Percentiles rank a stretch among this genome's conserved stretches.
These are phyloP conservation scores for Rhynchophorus ferrugineus DNA, from an alignment of 1,140 invertebrate genomes.

Conservation along the genomic window DNA sequence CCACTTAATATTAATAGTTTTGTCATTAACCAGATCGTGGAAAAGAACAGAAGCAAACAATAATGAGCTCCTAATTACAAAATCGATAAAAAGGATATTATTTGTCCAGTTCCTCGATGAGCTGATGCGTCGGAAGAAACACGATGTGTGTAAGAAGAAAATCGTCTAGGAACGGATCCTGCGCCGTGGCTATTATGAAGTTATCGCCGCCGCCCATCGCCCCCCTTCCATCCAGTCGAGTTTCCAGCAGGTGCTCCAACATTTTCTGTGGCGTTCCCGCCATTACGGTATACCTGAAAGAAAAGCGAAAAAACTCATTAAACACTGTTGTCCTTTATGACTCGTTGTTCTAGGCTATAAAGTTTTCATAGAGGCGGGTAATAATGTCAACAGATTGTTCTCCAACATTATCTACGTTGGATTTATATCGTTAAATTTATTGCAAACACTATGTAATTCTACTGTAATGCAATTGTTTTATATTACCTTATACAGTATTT, in stretches of 20 bases:
- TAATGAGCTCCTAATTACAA: too few species aligned
- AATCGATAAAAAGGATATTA: slow-evolving; percentile 77
- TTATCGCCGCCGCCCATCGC: slow-evolving; percentile 43
- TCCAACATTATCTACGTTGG: too few species aligned
- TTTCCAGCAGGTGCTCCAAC: slow-evolving; percentile 80
- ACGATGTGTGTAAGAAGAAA: slow-evolving; percentile 83
- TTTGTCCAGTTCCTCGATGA: slow-evolving; percentile 68
- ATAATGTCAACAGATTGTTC: too few species aligned
- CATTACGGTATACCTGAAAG: slow-evolving; percentile 76
- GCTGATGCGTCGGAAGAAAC: slow-evolving; percentile 71
- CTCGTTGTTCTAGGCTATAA: not conserved
- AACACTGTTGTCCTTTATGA: not conserved
- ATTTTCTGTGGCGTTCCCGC: slow-evolving; percentile 83
- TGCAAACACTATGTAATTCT: too few species aligned
- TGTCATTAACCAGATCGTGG: too few species aligned
- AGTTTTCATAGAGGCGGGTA: too few species aligned
- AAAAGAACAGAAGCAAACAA: too few species aligned
- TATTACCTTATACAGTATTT: too few species aligned
- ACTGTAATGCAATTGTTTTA: too few species aligned
- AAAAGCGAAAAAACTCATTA: slow-evolving; percentile 2
- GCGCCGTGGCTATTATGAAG: slow-evolving; percentile 35
- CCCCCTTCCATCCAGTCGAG: slow-evolving; percentile 56
- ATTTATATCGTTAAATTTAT: too few species aligned
- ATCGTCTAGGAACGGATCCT: slow-evolving; percentile 73
- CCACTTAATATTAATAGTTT: too few species aligned